A percentile compares a stretch with the other conserved stretches of the same genome.
phyloP scores from a whole-genome alignment of 2,888 invertebrate genomes.

The Conistra vaccinii region DNA sequence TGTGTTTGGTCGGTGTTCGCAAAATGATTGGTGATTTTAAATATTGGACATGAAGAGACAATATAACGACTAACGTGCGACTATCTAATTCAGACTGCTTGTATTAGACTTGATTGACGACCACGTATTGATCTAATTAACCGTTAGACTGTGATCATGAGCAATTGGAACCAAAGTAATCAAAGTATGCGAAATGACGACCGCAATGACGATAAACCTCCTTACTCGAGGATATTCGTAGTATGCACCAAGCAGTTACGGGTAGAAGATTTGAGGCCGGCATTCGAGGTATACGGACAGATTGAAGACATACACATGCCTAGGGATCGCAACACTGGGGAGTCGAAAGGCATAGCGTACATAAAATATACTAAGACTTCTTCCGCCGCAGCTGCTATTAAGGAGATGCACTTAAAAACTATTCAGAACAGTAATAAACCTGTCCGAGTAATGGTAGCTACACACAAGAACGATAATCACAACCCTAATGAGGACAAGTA shows the following conservation, averaged over 20 bases:
- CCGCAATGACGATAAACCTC: constrained; percentile 92
- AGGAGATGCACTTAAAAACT: constrained; percentile 95
- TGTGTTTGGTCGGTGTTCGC: constrained; percentile 47
- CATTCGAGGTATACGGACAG: constrained; percentile 95
- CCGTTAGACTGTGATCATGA: constrained; percentile 67
- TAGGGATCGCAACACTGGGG: constrained; percentile 95
- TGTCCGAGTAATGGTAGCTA: constrained; percentile 97
- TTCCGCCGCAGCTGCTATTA: constrained; percentile 96
- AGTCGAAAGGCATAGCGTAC: constrained; percentile 97
- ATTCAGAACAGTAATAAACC: constrained; percentile 94
- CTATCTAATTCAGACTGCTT: constrained; percentile 61
- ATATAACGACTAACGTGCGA: constrained; percentile 59
- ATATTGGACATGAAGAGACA: constrained; percentile 58
- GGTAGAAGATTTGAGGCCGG: constrained; percentile 94
- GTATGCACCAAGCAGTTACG: constrained; percentile 93
- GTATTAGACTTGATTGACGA: constrained; percentile 63
- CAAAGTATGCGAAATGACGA: constrained; percentile 73
- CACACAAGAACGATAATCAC: constrained; percentile 83
- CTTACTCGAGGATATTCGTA: constrained; percentile 97
- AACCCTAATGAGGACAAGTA: constrained; percentile 80
- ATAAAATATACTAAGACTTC: constrained; percentile 97
- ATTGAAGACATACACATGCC: constrained; percentile 97
- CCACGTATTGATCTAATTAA: constrained; percentile 62
- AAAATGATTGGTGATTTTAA: constrained; percentile 45
- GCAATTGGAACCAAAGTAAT: constrained; percentile 63